Percentiles rank a stretch among this genome's conserved stretches.
Conservation (phyloP, 2,797 vertebrate species). For the Mallotus villosus region DNA sequence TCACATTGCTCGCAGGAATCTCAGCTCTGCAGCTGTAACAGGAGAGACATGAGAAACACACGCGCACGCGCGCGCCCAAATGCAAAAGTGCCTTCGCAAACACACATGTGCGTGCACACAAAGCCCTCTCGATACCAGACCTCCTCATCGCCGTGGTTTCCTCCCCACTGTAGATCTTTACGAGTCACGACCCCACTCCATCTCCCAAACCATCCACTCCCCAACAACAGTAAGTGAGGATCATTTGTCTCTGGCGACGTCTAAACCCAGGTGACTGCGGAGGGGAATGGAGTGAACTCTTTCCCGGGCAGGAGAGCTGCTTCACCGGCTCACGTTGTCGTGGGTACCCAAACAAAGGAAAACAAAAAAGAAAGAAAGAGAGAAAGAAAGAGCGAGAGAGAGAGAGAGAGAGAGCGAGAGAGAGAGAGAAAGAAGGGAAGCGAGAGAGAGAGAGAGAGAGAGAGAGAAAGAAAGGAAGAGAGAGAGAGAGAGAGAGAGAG, state of each 20-base stretch:
- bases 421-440: no score
- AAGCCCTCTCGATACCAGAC: conserved; percentile 35
- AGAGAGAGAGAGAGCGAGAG: no score
- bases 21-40: conserved; percentile 40
- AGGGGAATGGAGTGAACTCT: conserved; percentile 42
- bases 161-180: conserved; percentile 46
- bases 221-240: conserved; percentile 33
- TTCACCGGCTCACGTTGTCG: conserved; percentile 25
- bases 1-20: conserved; percentile 37
- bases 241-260: conserved; percentile 52
- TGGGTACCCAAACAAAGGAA: no score
- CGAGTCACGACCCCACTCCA: conserved; percentile 49
- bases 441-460: no score
- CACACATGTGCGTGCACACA: conserved; percentile 18
- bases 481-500: no score
- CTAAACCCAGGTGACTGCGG: conserved; percentile 49
- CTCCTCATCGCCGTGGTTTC: conserved; percentile 24
- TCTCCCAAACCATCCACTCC: conserved; percentile 53
- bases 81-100: conserved; percentile 7
- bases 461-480: no score
- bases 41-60: neutral
- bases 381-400: no score
- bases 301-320: conserved; percentile 16
- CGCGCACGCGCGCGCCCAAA: conserved; percentile 11
- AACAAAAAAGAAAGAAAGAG: no score